Conservation (phyloP, 2,888 invertebrate genomes). For the Zele albiditarsus region DNA sequence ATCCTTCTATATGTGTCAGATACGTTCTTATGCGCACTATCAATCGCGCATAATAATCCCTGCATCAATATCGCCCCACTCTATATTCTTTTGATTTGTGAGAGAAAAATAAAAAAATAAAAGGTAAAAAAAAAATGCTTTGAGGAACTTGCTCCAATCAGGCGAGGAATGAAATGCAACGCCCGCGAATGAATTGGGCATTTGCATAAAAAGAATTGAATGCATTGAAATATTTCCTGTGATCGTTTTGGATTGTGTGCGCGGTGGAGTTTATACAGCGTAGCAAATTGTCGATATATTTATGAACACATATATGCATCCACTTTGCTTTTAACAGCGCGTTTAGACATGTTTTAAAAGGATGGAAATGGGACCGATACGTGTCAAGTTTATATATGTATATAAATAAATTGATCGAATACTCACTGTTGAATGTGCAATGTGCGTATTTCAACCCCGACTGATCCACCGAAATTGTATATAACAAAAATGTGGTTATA, state of each 20-base stretch:
- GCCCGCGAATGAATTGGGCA: not conserved
- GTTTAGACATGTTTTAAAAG: not conserved
- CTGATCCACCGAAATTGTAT: not conserved
- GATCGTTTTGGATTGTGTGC: not conserved
- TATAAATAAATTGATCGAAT: not conserved
- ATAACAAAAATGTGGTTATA: not conserved
- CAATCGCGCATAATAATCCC: not conserved
- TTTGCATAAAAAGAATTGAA: constrained; percentile 6
- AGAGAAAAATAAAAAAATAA: not conserved
- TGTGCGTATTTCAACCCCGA: not conserved
- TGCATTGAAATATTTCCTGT: not conserved
- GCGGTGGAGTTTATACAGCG: not conserved
- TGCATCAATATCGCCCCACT: not conserved
- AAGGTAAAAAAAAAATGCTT: no score
- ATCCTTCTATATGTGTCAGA: not conserved
- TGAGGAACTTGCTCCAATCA: not conserved
- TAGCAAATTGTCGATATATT: not conserved
- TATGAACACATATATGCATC: not conserved
- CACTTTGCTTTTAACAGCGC: not conserved
- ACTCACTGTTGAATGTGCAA: not conserved
- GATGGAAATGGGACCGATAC: not conserved
- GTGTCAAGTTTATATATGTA: not conserved
- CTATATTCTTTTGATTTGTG: not conserved
- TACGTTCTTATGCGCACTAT: not conserved
- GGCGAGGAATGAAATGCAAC: not conserved